Evolutionary conservation across 2,888 invertebrate genomes (phyloP).

Genomic region (Euphydryas editha): DNA sequence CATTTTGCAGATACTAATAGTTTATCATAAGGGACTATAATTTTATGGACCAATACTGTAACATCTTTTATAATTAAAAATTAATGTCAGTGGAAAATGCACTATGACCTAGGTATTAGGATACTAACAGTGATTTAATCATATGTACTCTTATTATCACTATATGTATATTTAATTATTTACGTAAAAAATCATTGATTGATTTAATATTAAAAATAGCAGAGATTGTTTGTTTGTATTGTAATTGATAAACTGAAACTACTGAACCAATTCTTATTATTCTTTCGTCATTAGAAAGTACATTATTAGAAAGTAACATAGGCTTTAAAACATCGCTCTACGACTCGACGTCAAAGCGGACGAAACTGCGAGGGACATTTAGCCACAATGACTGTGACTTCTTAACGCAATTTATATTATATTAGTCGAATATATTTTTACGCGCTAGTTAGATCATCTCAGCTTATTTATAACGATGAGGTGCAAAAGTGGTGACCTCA

Average conservation of each 20-base stretch:
- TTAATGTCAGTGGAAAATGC: neutral
- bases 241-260: no score
- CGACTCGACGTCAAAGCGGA: no score
- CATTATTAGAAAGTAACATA: no score
- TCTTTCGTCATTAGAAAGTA: no score
- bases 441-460: constrained; percentile 60
- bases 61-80: neutral
- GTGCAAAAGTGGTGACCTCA: constrained; percentile 59
- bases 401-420: neutral
- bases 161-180: neutral
- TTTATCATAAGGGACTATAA: no score
- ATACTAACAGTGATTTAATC: neutral
- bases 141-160: neutral
- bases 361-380: no score
- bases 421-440: constrained; percentile 40
- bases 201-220: no score
- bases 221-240: no score
- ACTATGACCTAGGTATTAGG: neutral
- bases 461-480: constrained; percentile 68
- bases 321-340: no score
- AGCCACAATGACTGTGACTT: no score
- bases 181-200: neutral
- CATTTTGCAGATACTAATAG: neutral
- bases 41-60: neutral
- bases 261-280: neutral